phyloP scores from a whole-genome alignment of 2,888 invertebrate genomes.

The Cosmia pyralina region DNA sequence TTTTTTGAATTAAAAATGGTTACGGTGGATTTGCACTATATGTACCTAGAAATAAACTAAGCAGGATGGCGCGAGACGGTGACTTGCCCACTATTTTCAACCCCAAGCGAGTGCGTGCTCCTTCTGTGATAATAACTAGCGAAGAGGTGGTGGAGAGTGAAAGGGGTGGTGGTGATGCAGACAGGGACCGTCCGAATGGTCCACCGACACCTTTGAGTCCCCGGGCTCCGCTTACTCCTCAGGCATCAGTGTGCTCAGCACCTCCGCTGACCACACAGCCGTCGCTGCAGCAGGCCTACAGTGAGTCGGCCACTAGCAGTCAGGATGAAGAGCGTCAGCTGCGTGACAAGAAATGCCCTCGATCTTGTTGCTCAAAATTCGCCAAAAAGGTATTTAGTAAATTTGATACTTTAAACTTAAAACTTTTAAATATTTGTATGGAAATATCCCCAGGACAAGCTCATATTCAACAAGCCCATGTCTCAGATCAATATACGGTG shows the following conservation, averaged over 20 bases:
- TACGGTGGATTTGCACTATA: conserved; percentile 62
- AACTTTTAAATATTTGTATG: too few species aligned
- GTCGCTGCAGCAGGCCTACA: conserved; percentile 86
- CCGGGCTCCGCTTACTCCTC: conserved; percentile 85
- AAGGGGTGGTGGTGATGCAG: conserved; percentile 77
- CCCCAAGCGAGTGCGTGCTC: conserved; percentile 92
- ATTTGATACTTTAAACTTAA: neutral
- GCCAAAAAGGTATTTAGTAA: conserved; percentile 92
- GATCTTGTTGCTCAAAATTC: conserved; percentile 95
- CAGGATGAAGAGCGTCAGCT: conserved; percentile 91
- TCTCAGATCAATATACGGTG: neutral
- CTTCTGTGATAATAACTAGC: conserved; percentile 93
- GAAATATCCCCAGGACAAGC: neutral
- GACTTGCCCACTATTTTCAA: conserved; percentile 96
- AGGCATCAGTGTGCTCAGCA: conserved; percentile 87
- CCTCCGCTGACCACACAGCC: conserved; percentile 87
- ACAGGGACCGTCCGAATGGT: conserved; percentile 85
- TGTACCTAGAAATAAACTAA: conserved; percentile 50
- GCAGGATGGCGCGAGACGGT: conserved; percentile 92
- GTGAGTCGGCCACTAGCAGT: conserved; percentile 90
- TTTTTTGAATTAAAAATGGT: conserved; percentile 40
- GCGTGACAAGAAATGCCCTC: conserved; percentile 91
- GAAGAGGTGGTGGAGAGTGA: conserved; percentile 89
- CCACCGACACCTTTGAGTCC: conserved; percentile 86
- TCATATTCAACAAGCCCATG: neutral